Base-by-base conservation (phyloP, 2,797 vertebrate genomes). In the Gymnopithys bicolor region DNA sequence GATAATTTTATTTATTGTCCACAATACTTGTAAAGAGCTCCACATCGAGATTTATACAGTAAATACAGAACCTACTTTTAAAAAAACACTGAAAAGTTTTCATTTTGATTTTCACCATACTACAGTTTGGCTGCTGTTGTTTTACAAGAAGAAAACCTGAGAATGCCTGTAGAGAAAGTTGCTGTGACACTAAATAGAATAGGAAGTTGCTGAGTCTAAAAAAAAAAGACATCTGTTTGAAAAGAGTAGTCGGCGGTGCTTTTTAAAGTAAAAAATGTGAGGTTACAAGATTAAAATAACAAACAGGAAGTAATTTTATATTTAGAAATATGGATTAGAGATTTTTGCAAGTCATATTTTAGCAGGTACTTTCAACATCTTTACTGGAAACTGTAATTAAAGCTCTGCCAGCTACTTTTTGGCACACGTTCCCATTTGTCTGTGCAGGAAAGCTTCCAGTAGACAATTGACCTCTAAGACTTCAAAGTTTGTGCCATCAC, bases 321-420 rank as follows among this genome's bases (percentile, higher is more conserved):
- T 97, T 96, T 96, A 96, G 96, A 96, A 97, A 94, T 95, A 94
- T 10, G 91, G 95, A 97, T 97, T 95, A 94, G 37, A 94, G 95
- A 96, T 97, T 97, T 95, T 84, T 90, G 95, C 89, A 84, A 90
- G 77, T 79, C 39, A 86, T 73, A 64, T 79, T 84, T 88, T 51
- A 92, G 95, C 91, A 94, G 89, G 86, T 95, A 67, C 94, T 96
- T 92, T 87, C 62, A 60, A 67, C 74, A 37, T 95, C 96, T 96
- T 94, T 95, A 96, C 86, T 93, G 93, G 95, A 96, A 97, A 77
- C 92, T 76, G 17, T 90, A 95, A 97, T 96, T 97, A 95, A 73
- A 89, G 78, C 83, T 32, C 63, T 84, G 86, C 91, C 94, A 88
- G 77, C 52, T 75, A 59, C 43, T 55, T 91, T 75, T 63, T 94